These are phyloP conservation scores for Cephus nigrinus DNA, from an alignment of 2,888 invertebrate species.

Conservation along the genomic window DNA sequence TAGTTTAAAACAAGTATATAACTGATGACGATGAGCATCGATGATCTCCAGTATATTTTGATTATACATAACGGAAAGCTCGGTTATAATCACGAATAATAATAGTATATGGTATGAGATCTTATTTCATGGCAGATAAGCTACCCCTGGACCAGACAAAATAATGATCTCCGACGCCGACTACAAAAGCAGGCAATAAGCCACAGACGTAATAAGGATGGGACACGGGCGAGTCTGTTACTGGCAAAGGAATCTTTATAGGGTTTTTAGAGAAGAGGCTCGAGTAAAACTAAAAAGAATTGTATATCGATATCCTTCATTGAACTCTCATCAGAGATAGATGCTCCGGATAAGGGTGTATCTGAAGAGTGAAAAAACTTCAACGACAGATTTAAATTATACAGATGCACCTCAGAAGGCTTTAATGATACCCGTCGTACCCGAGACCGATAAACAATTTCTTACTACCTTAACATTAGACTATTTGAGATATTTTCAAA, in stretches of 20 bases:
- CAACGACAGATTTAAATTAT: background rate
- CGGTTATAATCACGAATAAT: background rate
- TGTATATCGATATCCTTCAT: constrained; percentile 3
- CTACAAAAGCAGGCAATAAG: background rate
- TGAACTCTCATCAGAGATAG: background rate
- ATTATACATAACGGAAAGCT: background rate
- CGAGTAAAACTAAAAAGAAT: constrained; percentile 22
- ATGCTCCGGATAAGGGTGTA: background rate
- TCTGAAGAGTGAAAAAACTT: background rate
- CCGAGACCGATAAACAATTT: background rate
- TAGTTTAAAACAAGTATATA: background rate
- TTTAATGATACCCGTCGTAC: too few relatives aligned
- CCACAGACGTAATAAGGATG: background rate
- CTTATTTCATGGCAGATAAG: background rate
- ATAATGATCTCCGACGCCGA: background rate
- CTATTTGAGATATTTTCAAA: background rate
- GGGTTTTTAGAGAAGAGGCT: background rate
- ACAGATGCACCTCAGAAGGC: background rate
- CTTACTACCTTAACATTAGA: background rate
- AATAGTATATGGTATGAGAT: background rate
- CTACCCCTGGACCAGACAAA: background rate
- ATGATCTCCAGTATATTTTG: background rate
- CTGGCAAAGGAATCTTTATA: background rate
- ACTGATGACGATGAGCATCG: background rate
- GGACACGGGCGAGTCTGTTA: background rate